phyloP scores from a whole-genome alignment of 64 coral and sea anemone genomes.

The Montipora efflorescens region DNA sequence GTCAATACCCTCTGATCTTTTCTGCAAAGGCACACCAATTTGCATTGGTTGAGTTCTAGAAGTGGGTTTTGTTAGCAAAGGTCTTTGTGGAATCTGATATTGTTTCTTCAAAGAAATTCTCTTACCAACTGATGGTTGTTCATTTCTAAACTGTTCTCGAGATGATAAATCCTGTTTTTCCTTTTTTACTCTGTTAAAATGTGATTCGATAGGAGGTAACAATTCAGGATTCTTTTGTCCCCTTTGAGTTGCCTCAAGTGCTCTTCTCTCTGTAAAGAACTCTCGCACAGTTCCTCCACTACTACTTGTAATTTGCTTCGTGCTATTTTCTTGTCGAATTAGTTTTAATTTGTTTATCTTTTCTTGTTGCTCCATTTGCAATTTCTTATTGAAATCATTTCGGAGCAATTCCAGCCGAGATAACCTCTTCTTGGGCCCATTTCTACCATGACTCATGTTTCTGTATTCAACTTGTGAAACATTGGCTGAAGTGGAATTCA shows the following conservation, averaged over 20 bases:
- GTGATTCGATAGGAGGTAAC: constrained; percentile 90
- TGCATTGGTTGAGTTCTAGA: constrained; percentile 28
- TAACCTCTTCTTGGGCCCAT: constrained; percentile 47
- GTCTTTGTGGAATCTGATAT: constrained; percentile 15
- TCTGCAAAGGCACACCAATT: constrained; percentile 48
- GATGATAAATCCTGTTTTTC: constrained; percentile 42
- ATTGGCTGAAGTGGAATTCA: constrained; percentile 33
- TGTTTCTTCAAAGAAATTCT: constrained; percentile 14
- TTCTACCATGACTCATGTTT: constrained; percentile 64
- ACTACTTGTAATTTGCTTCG: constrained; percentile 5
- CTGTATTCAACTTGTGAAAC: constrained; percentile 42
- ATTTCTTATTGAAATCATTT: constrained; percentile 84
- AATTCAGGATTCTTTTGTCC: constrained; percentile 45
- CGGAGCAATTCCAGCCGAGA: constrained; percentile 86
- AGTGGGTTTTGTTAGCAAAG: neutral
- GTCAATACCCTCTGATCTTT: constrained; percentile 81
- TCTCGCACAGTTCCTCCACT: constrained; percentile 87
- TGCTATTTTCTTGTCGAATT: constrained; percentile 30
- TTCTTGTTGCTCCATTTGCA: constrained; percentile 81
- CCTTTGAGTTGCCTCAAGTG: constrained; percentile 71
- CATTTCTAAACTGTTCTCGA: neutral
- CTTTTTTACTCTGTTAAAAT: constrained; percentile 78
- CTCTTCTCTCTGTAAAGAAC: constrained; percentile 94
- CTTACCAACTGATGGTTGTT: constrained; percentile 19
- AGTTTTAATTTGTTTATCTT: constrained; percentile 60